Percentiles rank a stretch among this genome's conserved stretches.
These are phyloP conservation scores for Sphaeridia pumilis DNA, from an alignment of 2,888 invertebrate genomes.

Conservation along the genomic window DNA sequence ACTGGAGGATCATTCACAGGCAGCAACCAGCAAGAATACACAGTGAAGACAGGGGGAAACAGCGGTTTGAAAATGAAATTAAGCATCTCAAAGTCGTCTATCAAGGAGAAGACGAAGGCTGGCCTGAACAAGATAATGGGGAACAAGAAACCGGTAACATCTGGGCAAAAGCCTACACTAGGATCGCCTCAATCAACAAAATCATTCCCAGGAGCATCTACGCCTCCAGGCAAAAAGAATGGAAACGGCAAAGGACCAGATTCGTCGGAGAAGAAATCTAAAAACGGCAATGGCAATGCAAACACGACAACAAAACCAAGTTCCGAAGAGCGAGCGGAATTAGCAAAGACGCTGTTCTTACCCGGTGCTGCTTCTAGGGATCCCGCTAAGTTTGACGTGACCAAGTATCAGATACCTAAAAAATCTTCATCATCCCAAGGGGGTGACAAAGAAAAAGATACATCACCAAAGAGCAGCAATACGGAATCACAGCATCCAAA, in stretches of 20 bases:
- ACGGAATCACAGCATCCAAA: neutral
- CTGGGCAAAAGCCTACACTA: too few species aligned
- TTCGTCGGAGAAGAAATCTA: too few species aligned
- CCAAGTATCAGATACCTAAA: slow-evolving; percentile 35
- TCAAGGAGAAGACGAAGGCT: slow-evolving; percentile 2
- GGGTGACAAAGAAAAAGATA: neutral
- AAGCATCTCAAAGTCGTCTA: neutral
- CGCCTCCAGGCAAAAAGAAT: neutral
- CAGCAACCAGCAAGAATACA: slow-evolving; percentile 24
- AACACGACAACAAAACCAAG: too few species aligned
- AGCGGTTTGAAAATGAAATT: slow-evolving; percentile 10
- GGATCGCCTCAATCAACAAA: too few species aligned
- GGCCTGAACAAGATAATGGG: slow-evolving; percentile 48
- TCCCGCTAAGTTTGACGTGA: slow-evolving; percentile 27
- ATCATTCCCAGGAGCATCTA: too few species aligned
- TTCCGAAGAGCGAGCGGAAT: slow-evolving; percentile 20
- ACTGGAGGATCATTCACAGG: neutral
- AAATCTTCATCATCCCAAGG: slow-evolving; percentile 16
- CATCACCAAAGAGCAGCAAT: neutral
- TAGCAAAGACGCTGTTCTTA: slow-evolving; percentile 26
- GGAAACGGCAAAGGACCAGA: too few species aligned
- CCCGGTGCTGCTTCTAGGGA: slow-evolving; percentile 23
- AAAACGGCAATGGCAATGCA: neutral
- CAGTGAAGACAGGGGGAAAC: slow-evolving; percentile 27
- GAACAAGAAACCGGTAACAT: neutral